Base-by-base conservation (phyloP, 2,888 invertebrate species). In the Hetaerina titia region DNA sequence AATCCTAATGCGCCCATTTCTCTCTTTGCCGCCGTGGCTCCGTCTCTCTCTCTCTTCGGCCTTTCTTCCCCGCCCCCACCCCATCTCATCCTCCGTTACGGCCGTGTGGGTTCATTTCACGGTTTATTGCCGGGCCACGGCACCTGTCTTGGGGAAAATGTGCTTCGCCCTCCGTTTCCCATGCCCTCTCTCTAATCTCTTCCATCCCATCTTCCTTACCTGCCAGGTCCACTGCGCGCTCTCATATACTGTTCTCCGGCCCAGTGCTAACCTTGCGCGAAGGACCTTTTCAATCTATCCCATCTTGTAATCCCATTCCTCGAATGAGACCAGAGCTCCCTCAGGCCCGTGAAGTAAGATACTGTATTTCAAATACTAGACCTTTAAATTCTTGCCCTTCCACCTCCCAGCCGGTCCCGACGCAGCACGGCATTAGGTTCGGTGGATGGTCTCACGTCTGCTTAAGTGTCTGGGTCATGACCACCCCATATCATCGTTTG, bases 41-140 rank as follows among this genome's bases (percentile, higher is more conserved):
- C 45, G 45, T 45, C 45, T 45, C 45, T 45, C 45, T 45, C 45
- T 45, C 45, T 45, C 45, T 45, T 45, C 45, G 45, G 45, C 45
- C 45, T 89, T n/a, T 45, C 56, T 89, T 19, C n/a, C n/a, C 56
- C 13, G 22, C 25, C 64, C 56, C 19, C 64, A 25, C 19, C 69
- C 69, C 22, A 25, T 69, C 22, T 31, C 13, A 69, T 22, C 56
- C 56, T 60, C 11, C 45, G 45, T 19, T 19, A 9, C 69, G 31
- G n/a, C 45, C 8, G 17, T 45, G 92, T 69, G 92, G 56, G 56
- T 60, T 69, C 92, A 74, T 92, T 92, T 92, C 92, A 92, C 92
- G 92, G 92, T 69, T 92, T 92, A 92, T 92, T 92, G 92, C 92
- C 56, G 56, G 56, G 69, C 56, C 69, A 69, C 63, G 69, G 74